These are phyloP conservation scores for Sebastolobus altivelis DNA, from an alignment of 2,797 vertebrate genomes.

Conservation along the genomic window DNA sequence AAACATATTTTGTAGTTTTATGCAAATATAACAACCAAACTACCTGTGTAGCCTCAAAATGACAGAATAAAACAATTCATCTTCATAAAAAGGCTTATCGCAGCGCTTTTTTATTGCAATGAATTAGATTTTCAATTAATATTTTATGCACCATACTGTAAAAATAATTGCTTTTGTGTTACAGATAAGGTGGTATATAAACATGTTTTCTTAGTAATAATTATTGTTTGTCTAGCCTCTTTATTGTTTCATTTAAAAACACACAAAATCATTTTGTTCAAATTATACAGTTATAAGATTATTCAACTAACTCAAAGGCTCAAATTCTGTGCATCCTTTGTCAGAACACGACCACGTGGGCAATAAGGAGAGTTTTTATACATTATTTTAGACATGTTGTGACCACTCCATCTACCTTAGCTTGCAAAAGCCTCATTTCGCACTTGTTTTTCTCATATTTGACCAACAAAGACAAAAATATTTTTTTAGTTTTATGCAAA, in stretches of 20 bases:
- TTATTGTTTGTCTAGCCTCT: not conserved
- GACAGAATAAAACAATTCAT: not conserved
- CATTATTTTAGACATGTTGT: not conserved
- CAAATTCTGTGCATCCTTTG: no score
- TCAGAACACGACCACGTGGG: not conserved
- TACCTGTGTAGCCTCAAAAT: not conserved
- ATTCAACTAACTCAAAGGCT: no score
- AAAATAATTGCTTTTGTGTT: not conserved
- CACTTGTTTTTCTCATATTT: not conserved
- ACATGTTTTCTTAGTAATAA: not conserved
- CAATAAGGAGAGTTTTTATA: not conserved
- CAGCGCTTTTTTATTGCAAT: not conserved
- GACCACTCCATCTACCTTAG: not conserved
- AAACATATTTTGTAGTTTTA: no score
- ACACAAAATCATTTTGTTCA: not conserved
- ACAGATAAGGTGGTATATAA: not conserved
- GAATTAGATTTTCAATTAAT: not conserved
- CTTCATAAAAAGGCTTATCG: conserved; percentile 5
- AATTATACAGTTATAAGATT: no score
- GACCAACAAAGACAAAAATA: no score
- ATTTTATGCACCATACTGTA: not conserved
- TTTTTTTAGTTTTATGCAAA: not conserved
- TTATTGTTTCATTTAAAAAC: not conserved
- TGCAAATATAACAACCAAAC: not conserved
- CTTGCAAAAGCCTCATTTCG: not conserved